These are phyloP conservation scores for Artibeus lituratus DNA, from an alignment of 2,797 vertebrate genomes.

Conservation along the genomic window DNA sequence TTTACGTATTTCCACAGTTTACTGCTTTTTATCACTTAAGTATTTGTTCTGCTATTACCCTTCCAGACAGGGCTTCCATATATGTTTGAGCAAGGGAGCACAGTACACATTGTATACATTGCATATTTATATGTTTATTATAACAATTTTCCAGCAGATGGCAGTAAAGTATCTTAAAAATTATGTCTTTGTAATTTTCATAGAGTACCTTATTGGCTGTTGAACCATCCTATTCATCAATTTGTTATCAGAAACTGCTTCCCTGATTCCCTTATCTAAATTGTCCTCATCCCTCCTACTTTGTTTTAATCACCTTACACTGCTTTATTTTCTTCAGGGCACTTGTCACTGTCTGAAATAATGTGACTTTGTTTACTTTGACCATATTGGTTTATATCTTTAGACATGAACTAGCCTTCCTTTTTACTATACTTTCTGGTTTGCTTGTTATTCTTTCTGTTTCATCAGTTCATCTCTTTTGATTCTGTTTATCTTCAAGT, in stretches of 20 bases:
- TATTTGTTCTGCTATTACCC: background rate
- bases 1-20: background rate
- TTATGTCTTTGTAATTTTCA: background rate
- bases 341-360: background rate
- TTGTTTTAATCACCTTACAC: background rate
- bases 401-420: background rate
- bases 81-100: background rate
- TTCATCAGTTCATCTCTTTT: background rate
- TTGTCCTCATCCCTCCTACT: background rate
- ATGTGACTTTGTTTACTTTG: background rate
- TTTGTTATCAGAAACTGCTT: background rate
- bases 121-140: background rate
- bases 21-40: background rate
- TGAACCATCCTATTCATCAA: background rate
- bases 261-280: background rate
- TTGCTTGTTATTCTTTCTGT: background rate
- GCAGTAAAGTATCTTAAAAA: background rate
- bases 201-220: background rate
- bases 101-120: background rate
- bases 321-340: background rate
- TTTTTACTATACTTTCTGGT: background rate
- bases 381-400: background rate
- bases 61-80: background rate
- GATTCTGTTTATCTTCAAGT: background rate
- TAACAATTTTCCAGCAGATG: conserved; percentile 22